phyloP scores from a whole-genome alignment of 2,888 invertebrate species.

The Pachymerium ferrugineum region DNA sequence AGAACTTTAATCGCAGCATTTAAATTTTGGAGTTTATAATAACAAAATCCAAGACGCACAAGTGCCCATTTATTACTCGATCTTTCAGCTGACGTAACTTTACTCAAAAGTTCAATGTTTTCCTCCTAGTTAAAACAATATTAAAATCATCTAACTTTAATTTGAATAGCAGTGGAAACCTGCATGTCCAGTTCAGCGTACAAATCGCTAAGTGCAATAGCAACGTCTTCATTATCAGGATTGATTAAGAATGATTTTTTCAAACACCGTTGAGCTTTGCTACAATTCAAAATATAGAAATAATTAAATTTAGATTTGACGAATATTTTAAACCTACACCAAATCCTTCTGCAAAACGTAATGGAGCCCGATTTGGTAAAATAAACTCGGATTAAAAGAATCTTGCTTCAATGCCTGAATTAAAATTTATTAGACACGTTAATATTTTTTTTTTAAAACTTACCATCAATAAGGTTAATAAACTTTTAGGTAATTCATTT shows the following conservation, averaged over 20 bases:
- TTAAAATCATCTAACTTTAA: neutral
- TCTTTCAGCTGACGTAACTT: constrained; percentile 46
- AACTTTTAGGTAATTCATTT: neutral
- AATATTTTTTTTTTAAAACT: neutral
- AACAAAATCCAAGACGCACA: constrained; percentile 75
- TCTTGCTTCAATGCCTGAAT: constrained; percentile 56
- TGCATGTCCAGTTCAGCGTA: constrained; percentile 64
- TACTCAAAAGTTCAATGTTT: constrained; percentile 55
- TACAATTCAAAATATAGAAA: constrained; percentile 35
- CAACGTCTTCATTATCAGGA: constrained; percentile 60
- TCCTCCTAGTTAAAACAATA: constrained; percentile 40
- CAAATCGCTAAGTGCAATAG: constrained; percentile 67
- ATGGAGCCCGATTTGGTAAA: constrained; percentile 68
- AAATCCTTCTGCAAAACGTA: constrained; percentile 57
- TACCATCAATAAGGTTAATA: neutral
- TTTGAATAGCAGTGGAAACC: constrained; percentile 45
- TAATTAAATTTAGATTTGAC: neutral
- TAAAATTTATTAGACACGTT: neutral
- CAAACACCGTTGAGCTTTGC: constrained; percentile 72
- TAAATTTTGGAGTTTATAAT: constrained; percentile 66
- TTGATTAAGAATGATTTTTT: constrained; percentile 75
- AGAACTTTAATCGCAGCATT: constrained; percentile 70
- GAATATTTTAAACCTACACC: neutral
- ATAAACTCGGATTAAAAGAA: constrained; percentile 67
- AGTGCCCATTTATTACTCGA: constrained; percentile 63